Conservation (phyloP, 2,113 vertebrate species). For the Mustela nigripes region DNA sequence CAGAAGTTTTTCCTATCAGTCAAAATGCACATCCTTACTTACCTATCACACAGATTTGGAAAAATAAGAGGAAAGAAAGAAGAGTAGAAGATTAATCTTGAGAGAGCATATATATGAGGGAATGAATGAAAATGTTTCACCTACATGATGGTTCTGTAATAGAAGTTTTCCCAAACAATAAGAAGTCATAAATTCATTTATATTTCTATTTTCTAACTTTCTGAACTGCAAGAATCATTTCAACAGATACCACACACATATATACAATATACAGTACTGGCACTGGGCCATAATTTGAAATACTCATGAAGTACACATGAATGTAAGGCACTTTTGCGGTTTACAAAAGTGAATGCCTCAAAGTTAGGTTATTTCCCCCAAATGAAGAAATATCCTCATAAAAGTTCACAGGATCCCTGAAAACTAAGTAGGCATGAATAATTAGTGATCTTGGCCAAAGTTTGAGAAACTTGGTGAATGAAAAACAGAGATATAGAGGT, state of each 20-base stretch:
- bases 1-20: not conserved
- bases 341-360: slow-evolving; percentile 82
- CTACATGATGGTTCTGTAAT: not conserved
- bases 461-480: slow-evolving; percentile 36
- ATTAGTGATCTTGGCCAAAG: not conserved
- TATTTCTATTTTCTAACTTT: slow-evolving; percentile 48
- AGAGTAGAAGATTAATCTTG: slow-evolving; percentile 9
- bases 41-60: not conserved
- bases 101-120: not conserved
- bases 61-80: not conserved
- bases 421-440: slow-evolving; percentile 47
- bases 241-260: slow-evolving; percentile 4
- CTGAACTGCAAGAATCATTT: slow-evolving; percentile 56
- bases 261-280: not conserved
- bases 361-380: slow-evolving; percentile 65
- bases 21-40: slow-evolving; percentile 20
- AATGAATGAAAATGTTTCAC: slow-evolving; percentile 24
- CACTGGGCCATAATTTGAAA: slow-evolving; percentile 46
- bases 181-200: slow-evolving; percentile 1
- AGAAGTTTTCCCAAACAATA: not conserved
- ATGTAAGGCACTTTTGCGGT: slow-evolving; percentile 79
- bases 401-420: slow-evolving; percentile 45
- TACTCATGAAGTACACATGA: not conserved
- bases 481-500: slow-evolving; percentile 19
- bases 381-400: slow-evolving; percentile 65